Conservation (phyloP, 2,113 vertebrate species). For the Morone chrysops region DNA sequence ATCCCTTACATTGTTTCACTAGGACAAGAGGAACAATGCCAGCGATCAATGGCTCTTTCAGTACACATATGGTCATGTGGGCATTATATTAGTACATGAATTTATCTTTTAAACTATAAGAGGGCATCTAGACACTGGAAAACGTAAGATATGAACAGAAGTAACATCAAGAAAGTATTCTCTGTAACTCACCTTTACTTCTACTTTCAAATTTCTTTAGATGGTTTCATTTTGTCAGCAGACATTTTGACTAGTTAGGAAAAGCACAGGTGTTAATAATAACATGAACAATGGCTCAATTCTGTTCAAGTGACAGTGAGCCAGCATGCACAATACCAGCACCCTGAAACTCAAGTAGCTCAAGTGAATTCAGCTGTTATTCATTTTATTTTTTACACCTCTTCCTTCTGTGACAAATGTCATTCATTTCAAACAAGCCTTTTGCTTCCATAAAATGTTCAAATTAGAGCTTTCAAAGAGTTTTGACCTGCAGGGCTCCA, state of each 20-base stretch:
- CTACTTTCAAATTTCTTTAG: neutral
- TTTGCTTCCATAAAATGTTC: neutral
- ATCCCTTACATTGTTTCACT: neutral
- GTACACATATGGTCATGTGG: neutral
- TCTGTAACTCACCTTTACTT: neutral
- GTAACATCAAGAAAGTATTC: neutral
- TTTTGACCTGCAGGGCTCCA: neutral
- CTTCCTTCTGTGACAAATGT: neutral
- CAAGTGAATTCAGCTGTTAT: neutral
- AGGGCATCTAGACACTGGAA: neutral
- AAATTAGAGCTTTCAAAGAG: neutral
- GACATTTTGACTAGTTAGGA: neutral
- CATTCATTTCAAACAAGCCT: neutral
- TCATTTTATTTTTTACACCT: neutral
- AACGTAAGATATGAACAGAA: too few species aligned
- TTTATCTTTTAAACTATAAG: too few species aligned
- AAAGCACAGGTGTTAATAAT: neutral
- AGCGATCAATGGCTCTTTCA: neutral
- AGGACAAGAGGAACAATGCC: neutral
- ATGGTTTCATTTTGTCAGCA: neutral
- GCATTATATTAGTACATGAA: too few species aligned
- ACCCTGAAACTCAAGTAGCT: neutral
- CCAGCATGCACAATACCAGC: neutral
- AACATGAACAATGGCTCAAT: neutral
- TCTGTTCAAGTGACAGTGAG: neutral